A percentile compares a stretch with the other conserved stretches of the same genome.
phyloP scores from a whole-genome alignment of 2,888 invertebrate genomes.

The Linnaemya tessellans region DNA sequence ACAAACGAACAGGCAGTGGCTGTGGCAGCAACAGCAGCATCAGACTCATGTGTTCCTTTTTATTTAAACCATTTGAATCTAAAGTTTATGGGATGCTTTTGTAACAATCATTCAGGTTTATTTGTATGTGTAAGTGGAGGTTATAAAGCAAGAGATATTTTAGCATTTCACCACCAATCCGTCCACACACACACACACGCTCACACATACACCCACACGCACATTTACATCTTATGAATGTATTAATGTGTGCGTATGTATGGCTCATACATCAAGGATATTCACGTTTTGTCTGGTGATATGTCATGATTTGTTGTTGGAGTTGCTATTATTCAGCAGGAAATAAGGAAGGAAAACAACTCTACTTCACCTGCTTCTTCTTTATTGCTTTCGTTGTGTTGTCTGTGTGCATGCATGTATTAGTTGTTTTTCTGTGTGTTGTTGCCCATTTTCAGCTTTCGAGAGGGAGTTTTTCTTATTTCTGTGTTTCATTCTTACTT shows the following conservation, averaged over 20 bases:
- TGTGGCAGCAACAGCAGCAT: slow-evolving; percentile 17
- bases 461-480: slow-evolving; percentile 65
- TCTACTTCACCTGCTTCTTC: slow-evolving; percentile 67
- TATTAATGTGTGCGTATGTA: slow-evolving; percentile 14
- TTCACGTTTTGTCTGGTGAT: slow-evolving; percentile 69
- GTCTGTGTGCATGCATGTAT: slow-evolving; percentile 28
- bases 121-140: slow-evolving; percentile 57
- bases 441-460: slow-evolving; percentile 48
- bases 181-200: slow-evolving; percentile 37
- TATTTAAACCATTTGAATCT: slow-evolving; percentile 67
- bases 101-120: slow-evolving; percentile 52
- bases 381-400: slow-evolving; percentile 64
- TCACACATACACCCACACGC: slow-evolving; percentile 28
- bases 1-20: slow-evolving; percentile 37
- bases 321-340: slow-evolving; percentile 48
- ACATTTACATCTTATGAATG: slow-evolving; percentile 47
- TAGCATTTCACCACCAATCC: slow-evolving; percentile 74
- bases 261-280: slow-evolving; percentile 71
- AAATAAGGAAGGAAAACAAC: slow-evolving; percentile 59
- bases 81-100: slow-evolving; percentile 68
- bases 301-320: slow-evolving; percentile 68
- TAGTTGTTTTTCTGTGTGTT: slow-evolving; percentile 42
- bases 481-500: slow-evolving; percentile 1
- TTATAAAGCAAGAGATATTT: slow-evolving; percentile 68
- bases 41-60: slow-evolving; percentile 70